phyloP scores from a whole-genome alignment of 1,140 invertebrate genomes.

The Conus betulinus region DNA sequence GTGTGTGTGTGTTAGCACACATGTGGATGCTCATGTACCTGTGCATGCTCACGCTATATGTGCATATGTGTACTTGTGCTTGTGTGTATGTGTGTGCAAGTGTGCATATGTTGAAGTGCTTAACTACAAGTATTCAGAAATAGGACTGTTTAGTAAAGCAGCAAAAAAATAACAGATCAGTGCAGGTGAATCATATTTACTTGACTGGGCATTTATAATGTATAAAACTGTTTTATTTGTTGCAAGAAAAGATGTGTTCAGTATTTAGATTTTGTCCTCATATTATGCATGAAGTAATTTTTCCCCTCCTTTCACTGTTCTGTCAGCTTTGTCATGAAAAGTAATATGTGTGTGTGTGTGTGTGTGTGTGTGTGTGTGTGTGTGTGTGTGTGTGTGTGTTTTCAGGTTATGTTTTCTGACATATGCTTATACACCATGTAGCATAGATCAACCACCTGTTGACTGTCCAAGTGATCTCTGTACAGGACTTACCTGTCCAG shows the following conservation, averaged over 20 bases:
- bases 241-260: no score
- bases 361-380: background rate
- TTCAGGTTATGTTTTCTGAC: conserved; percentile 66
- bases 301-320: no score
- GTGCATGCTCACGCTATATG: background rate
- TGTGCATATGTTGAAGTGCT: background rate
- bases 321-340: no score
- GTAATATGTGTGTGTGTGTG: background rate
- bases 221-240: no score
- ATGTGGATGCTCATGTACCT: no score
- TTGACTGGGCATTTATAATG: no score
- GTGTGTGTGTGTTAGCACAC: no score
- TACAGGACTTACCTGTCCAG: conserved; percentile 61
- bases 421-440: conserved; percentile 64
- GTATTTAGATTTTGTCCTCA: no score
- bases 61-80: conserved; percentile 3
- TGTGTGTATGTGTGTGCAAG: background rate
- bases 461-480: conserved; percentile 63
- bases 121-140: background rate
- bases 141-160: no score
- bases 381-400: conserved; percentile 2
- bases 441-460: conserved; percentile 59
- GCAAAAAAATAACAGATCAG: no score
- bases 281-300: no score
- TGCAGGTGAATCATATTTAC: no score